phyloP scores from a whole-genome alignment of 37 sponge, comb jelly and placozoan genomes.

The Chondrilla cf. caribensis region DNA sequence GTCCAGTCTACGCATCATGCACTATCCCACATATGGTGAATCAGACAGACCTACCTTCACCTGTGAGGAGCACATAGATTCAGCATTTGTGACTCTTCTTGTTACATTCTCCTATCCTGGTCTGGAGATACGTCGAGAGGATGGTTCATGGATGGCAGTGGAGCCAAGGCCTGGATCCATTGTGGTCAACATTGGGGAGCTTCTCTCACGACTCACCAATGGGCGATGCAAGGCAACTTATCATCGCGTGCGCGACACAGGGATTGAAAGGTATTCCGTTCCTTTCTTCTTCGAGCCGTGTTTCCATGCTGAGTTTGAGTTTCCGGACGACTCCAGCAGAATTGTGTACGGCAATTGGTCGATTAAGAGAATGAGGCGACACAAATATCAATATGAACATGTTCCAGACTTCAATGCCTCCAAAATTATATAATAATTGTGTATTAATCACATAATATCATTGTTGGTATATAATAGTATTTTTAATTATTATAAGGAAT shows the following conservation, averaged over 20 bases:
- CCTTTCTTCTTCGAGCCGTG: conserved; percentile 61
- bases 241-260: conserved; percentile 48
- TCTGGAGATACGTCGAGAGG: conserved; percentile 26
- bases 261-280: conserved; percentile 32
- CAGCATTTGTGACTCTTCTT: conserved; percentile 44
- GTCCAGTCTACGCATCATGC: conserved; percentile 42
- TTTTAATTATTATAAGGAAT: too few species aligned
- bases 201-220: conserved; percentile 23
- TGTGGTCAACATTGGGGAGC: conserved; percentile 43
- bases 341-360: conserved; percentile 41
- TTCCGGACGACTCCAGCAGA: conserved; percentile 11
- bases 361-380: not conserved
- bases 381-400: conserved; percentile 30
- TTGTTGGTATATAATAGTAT: too few species aligned
- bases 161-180: conserved; percentile 40
- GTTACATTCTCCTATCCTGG: conserved; percentile 37
- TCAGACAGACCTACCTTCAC: not conserved
- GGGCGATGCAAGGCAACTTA: conserved; percentile 48
- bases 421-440: not conserved
- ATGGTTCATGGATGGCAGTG: conserved; percentile 34
- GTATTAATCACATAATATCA: too few species aligned
- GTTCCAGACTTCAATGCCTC: not conserved
- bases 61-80: conserved; percentile 49
- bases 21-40: conserved; percentile 26
- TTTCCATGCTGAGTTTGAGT: conserved; percentile 35